A percentile compares a stretch with the other conserved stretches of the same genome.
Conservation (phyloP, 2,113 vertebrate genomes). For the Pteropus alecto region DNA sequence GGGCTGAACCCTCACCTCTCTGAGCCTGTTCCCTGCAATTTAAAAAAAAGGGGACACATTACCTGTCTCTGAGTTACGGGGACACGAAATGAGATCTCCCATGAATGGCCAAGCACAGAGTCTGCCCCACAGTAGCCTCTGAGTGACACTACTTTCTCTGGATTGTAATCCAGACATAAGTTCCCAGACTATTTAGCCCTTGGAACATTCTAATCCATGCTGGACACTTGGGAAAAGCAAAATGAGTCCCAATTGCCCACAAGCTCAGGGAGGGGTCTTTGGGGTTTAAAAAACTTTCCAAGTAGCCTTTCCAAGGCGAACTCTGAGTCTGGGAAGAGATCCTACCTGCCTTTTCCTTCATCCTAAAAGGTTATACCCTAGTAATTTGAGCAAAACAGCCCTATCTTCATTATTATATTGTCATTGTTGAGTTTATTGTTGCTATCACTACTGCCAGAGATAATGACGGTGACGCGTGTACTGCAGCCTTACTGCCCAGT, state of each 20-base stretch:
- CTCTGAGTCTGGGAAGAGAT: not conserved
- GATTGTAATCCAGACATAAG: too few relatives aligned
- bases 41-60: too few relatives aligned
- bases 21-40: not conserved
- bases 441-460: not conserved
- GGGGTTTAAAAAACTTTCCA: not conserved
- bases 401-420: not conserved
- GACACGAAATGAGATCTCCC: not conserved
- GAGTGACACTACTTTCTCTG: not conserved
- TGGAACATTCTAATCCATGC: not conserved
- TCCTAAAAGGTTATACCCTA: not conserved
- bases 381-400: not conserved
- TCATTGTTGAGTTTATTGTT: not conserved
- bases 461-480: too few relatives aligned
- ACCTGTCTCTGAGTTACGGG: not conserved
- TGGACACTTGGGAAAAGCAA: not conserved
- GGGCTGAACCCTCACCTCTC: not conserved
- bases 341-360: not conserved
- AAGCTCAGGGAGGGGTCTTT: not conserved
- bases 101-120: accelerated
- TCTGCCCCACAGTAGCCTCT: not conserved
- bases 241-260: not conserved
- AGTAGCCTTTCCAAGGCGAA: not conserved
- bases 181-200: not conserved
- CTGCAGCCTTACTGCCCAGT: not conserved